Conservation (phyloP, 2,888 invertebrate genomes). For the Cephus spinipes region DNA sequence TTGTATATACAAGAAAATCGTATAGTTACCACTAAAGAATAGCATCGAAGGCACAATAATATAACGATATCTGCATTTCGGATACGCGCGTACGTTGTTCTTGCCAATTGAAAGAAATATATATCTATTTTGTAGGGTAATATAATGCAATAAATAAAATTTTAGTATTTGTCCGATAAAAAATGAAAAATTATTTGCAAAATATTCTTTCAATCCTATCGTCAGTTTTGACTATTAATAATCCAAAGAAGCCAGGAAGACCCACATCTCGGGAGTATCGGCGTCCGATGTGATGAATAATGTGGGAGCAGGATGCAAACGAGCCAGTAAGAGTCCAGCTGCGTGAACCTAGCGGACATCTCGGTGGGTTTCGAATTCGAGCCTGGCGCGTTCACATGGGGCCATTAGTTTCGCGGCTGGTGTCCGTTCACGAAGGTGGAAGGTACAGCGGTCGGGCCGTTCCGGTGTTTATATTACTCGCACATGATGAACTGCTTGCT, state of each 20-base stretch:
- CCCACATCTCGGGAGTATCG: neutral
- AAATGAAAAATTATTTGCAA: neutral
- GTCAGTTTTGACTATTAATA: neutral
- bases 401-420: slow-evolving; percentile 5
- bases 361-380: neutral
- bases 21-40: neutral
- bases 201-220: neutral
- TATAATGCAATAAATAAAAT: neutral
- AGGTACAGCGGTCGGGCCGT: slow-evolving; percentile 4
- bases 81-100: neutral
- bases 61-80: neutral
- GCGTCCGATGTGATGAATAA: slow-evolving; percentile 14
- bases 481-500: slow-evolving; percentile 21
- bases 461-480: slow-evolving; percentile 20
- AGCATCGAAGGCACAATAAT: neutral
- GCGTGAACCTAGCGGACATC: slow-evolving; percentile 17
- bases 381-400: neutral
- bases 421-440: slow-evolving; percentile 7
- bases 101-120: neutral
- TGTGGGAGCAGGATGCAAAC: slow-evolving; percentile 26
- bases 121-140: neutral
- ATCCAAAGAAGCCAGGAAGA: neutral
- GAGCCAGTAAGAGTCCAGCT: slow-evolving; percentile 16
- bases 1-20: neutral
- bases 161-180: neutral